Evolutionary conservation across 2,797 vertebrate genomes (phyloP).

Genomic region (Capromys pilorides): DNA sequence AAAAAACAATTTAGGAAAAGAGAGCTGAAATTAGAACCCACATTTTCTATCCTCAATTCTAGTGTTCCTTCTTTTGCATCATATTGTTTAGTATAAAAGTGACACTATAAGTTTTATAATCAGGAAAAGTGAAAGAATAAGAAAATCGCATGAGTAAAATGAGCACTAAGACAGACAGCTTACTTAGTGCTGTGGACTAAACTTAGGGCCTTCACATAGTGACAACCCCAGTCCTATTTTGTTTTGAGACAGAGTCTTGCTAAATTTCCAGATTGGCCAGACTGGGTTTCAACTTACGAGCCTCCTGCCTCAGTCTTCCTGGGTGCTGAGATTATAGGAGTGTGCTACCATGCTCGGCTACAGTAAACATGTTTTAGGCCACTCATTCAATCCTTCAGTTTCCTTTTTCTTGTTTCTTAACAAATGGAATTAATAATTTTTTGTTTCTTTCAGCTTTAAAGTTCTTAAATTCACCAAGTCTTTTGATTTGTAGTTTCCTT

Average conservation of each 20-base stretch:
- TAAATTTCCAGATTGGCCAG: neutral
- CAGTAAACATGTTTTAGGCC: neutral
- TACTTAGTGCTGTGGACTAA: neutral
- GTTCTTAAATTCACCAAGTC: constrained; percentile 6
- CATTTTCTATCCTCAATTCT: neutral
- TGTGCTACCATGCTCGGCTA: neutral
- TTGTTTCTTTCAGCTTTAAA: constrained; percentile 22
- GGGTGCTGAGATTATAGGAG: neutral
- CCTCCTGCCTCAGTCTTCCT: neutral
- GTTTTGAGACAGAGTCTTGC: neutral
- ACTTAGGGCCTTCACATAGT: neutral
- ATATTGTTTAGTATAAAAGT: neutral
- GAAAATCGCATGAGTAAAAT: constrained; percentile 29
- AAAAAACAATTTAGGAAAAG: constrained; percentile 14
- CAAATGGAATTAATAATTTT: neutral
- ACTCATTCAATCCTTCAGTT: neutral
- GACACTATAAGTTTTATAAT: constrained; percentile 10
- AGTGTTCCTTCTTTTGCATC: neutral
- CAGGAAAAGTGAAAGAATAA: constrained; percentile 34
- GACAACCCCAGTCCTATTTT: neutral
- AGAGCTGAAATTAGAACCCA: neutral
- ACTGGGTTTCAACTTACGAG: neutral
- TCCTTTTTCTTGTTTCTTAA: constrained; percentile 36
- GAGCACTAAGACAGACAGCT: neutral
- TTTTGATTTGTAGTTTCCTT: constrained; percentile 10